Evolutionary conservation across 1,140 invertebrate genomes (phyloP).

Genomic region (Idris sp.): DNA sequence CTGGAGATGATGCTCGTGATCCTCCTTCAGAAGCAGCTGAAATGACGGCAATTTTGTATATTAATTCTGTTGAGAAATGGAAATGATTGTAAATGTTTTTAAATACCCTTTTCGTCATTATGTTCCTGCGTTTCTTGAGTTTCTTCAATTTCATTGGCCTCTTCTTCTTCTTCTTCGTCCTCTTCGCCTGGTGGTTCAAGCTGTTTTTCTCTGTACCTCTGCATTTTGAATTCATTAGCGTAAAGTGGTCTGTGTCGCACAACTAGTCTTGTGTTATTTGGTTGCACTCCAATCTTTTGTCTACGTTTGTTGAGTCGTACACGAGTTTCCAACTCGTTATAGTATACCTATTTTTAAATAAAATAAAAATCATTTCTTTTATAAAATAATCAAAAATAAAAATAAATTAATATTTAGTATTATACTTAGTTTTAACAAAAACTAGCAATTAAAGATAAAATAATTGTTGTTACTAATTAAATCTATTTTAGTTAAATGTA

Average conservation of each 20-base stretch:
- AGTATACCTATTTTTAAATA: constrained; percentile 90
- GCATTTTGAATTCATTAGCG: constrained; percentile 90
- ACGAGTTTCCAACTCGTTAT: constrained; percentile 97
- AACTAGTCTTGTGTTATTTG: constrained; percentile 89
- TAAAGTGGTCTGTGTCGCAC: constrained; percentile 95
- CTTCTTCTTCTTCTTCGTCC: constrained; percentile 82
- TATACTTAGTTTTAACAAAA: too few species aligned
- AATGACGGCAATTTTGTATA: too few species aligned
- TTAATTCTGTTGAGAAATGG: too few species aligned
- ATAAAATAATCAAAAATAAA: too few species aligned
- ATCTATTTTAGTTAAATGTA: too few species aligned
- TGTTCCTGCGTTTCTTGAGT: constrained; percentile 69
- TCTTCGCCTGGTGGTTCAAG: constrained; percentile 92
- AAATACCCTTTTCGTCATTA: constrained; percentile 69
- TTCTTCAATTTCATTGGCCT: constrained; percentile 70
- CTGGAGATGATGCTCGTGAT: constrained; percentile 61
- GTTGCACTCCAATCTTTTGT: constrained; percentile 85
- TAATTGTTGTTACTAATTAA: too few species aligned
- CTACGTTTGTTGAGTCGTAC: constrained; percentile 94
- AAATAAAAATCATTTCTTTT: too few species aligned
- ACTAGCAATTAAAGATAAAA: too few species aligned
- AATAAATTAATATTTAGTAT: too few species aligned
- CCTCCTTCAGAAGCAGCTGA: constrained; percentile 61
- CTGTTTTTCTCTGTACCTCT: constrained; percentile 90
- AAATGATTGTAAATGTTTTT: too few species aligned